Conservation (phyloP, 2,797 vertebrate species). For the Erethizon dorsatum region DNA sequence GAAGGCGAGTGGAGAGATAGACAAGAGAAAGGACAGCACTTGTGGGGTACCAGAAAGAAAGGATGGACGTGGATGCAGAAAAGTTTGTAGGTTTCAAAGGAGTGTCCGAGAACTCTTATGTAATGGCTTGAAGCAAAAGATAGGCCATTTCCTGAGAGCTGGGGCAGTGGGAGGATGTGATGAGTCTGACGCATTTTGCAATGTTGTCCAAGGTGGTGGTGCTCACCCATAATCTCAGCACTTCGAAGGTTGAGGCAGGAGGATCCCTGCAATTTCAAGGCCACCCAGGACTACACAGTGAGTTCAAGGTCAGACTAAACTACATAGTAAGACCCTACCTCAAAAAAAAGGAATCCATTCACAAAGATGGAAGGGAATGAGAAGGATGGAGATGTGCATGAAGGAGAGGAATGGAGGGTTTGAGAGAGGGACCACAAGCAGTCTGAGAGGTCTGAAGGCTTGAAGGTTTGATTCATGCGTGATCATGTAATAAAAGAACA, state of each 20-base stretch:
- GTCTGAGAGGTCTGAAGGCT: not conserved
- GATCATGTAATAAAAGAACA: not conserved
- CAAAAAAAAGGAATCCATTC: not conserved
- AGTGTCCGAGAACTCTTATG: not conserved
- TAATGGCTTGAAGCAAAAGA: not conserved
- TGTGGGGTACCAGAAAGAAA: not conserved
- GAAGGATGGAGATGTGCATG: not conserved
- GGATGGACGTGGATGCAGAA: not conserved
- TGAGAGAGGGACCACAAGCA: not conserved
- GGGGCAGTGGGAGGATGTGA: not conserved
- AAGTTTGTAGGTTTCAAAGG: not conserved
- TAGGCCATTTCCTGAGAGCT: not conserved
- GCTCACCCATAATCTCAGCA: not conserved
- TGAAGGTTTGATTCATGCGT: not conserved
- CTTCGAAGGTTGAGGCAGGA: not conserved
- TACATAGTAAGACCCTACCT: not conserved
- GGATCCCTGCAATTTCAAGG: not conserved
- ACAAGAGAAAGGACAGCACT: not conserved
- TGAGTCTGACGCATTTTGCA: not conserved
- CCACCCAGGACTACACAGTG: not conserved
- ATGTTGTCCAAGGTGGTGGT: not conserved
- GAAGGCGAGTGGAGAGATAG: not conserved
- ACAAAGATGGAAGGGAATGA: not conserved
- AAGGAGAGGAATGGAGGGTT: not conserved
- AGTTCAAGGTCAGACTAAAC: not conserved